Evolutionary conservation across 1,140 invertebrate genomes (phyloP).

Genomic region (Nephila pilipes): DNA sequence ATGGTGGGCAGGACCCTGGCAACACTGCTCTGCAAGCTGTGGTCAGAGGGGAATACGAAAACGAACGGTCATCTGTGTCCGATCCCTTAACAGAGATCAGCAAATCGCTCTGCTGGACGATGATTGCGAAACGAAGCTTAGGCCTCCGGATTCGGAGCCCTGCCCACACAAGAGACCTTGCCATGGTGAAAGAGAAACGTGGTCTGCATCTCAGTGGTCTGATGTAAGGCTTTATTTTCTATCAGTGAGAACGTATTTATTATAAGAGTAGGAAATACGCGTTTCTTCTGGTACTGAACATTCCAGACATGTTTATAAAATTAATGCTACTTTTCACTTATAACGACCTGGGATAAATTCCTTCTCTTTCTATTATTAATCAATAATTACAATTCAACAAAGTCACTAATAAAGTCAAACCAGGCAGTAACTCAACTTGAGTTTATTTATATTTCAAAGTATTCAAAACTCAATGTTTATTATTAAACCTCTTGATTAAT

Average conservation of each 20-base stretch:
- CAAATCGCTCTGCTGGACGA: conserved; percentile 87
- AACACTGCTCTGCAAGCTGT: conserved; percentile 89
- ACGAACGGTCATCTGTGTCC: conserved; percentile 88
- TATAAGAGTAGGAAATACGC: too few relatives aligned
- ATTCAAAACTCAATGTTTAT: too few relatives aligned
- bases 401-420: too few relatives aligned
- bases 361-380: too few relatives aligned
- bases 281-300: too few relatives aligned
- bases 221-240: conserved; percentile 79
- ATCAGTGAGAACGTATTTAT: not conserved
- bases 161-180: conserved; percentile 85
- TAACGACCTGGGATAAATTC: too few relatives aligned
- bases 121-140: conserved; percentile 84
- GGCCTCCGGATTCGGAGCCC: conserved; percentile 85
- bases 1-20: conserved; percentile 92
- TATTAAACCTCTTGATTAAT: too few relatives aligned
- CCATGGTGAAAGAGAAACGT: conserved; percentile 79
- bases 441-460: too few relatives aligned
- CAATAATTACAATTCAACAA: too few relatives aligned
- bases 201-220: conserved; percentile 81
- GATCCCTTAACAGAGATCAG: conserved; percentile 83
- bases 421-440: too few relatives aligned
- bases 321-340: too few relatives aligned
- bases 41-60: conserved; percentile 84
- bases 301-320: too few relatives aligned